Evolutionary conservation across 2,888 invertebrate species (phyloP), one percentile per base, ranked within the genome.

Genomic region (Carabus problematicus): DNA sequence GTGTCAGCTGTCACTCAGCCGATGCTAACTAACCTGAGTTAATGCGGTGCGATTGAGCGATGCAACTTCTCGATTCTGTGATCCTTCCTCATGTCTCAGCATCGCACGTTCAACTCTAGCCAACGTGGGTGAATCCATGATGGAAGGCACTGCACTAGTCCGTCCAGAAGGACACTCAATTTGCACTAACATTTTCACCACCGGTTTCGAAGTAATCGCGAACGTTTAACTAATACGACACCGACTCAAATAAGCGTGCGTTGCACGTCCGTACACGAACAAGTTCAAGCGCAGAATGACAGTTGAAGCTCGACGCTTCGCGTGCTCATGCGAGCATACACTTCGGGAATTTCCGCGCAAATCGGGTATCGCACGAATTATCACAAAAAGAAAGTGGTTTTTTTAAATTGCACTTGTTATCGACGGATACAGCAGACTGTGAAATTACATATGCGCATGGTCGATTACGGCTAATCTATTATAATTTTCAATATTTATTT

Each of bases 21-120:
- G 59, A 42, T 42, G 42, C 29, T 29, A 29, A 71, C 73, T 73
- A 72, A 81, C 81, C 79, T 81, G 81, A 56, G 81, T 79, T 71
- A 78, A 78, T 49, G 79, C 78, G 71, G 79, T 76, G 72, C 81
- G 76, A 42, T 76, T 74, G 19, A 77, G 72, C 66, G 77, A 75
- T 70, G 77, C 78, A 61, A 75, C 76, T 71, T 79, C 78, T 66
- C 79, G 74, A 45, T 61, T 68, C 54, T 56, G 61, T 62, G 75
- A 71, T 60, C 80, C 80, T 70, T 80, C 85, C 74, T 85, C 86
- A 73, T 86, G 82, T 70, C 86, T 81, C 72, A 86, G 77, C 74
- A 86, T 83, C 54, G 86, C 87, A 75, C 86, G 83, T 79, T 86
- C 86, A 70, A 87, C 87, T 74, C 87, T 82, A 71, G 86, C 86